Conservation (phyloP, 2,888 invertebrate species). For the Nasonia oneida region DNA sequence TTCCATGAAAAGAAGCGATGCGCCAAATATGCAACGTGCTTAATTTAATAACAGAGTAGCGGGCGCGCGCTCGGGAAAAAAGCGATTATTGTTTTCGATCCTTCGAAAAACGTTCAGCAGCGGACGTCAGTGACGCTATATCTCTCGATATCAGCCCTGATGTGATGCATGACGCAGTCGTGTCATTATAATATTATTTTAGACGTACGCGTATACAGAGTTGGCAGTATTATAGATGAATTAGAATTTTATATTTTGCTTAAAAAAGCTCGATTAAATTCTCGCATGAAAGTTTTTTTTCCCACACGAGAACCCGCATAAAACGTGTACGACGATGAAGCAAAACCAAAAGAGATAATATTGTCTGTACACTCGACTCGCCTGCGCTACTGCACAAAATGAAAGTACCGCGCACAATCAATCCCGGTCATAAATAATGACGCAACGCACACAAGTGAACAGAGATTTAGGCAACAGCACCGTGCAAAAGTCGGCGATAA, state of each 20-base stretch:
- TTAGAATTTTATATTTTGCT: too few relatives aligned
- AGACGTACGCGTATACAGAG: too few relatives aligned
- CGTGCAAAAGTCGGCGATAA: background rate
- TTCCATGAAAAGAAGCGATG: constrained; percentile 22
- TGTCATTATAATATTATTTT: too few relatives aligned
- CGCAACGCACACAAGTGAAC: background rate
- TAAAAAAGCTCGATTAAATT: too few relatives aligned
- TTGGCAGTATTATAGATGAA: too few relatives aligned
- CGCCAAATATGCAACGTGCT: background rate
- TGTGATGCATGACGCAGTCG: too few relatives aligned
- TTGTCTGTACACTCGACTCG: background rate
- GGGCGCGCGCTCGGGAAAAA: background rate
- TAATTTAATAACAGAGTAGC: background rate
- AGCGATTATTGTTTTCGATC: background rate
- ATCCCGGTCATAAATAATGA: constrained; percentile 28
- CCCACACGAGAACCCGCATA: background rate
- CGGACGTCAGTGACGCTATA: background rate
- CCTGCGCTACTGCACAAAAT: background rate
- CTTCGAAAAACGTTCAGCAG: background rate
- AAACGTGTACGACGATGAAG: background rate
- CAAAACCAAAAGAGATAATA: background rate
- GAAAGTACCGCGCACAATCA: constrained; percentile 30
- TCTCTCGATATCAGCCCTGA: too few relatives aligned
- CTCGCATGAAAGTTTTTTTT: background rate
- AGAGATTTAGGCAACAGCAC: background rate